Evolutionary conservation across 2,797 vertebrate genomes (phyloP).

Genomic region (Bovichtus variegatus): DNA sequence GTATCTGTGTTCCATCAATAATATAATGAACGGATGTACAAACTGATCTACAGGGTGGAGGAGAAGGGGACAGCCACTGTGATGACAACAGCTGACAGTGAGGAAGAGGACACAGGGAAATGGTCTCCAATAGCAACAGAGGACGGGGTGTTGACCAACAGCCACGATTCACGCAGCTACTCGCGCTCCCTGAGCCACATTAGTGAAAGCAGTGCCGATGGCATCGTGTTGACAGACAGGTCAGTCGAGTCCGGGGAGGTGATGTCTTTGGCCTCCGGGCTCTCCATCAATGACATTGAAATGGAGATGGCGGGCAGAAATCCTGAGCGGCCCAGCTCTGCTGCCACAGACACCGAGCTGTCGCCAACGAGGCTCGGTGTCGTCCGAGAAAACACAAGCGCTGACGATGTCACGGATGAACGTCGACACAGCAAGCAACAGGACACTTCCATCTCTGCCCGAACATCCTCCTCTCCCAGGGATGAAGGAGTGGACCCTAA

Average conservation of each 20-base stretch:
- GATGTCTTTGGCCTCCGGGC: constrained; percentile 50
- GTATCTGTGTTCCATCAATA: not conserved
- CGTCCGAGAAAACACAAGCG: not conserved
- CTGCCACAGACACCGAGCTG: constrained; percentile 10
- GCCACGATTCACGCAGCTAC: constrained; percentile 80
- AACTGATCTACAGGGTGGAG: constrained; percentile 47
- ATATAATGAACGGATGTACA: constrained; percentile 4
- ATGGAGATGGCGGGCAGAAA: constrained; percentile 58
- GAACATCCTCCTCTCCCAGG: not conserved
- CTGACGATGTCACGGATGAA: not conserved
- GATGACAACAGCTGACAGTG: not conserved
- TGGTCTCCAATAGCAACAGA: constrained; percentile 24
- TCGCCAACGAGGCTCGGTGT: not conserved
- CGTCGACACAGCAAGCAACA: constrained; percentile 3
- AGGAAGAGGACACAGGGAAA: constrained; percentile 55
- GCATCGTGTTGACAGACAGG: constrained; percentile 65
- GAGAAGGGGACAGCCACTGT: constrained; percentile 2
- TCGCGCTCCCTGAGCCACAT: constrained; percentile 95
- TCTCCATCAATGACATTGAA: constrained; percentile 72
- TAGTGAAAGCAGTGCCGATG: constrained; percentile 92
- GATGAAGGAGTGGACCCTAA: constrained; percentile 7
- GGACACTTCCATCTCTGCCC: constrained; percentile 27
- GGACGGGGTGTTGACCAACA: constrained; percentile 74
- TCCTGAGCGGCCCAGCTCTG: constrained; percentile 39
- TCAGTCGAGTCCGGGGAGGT: constrained; percentile 56